These are phyloP conservation scores for Hormaphis cornu DNA, from an alignment of 1,140 invertebrate genomes.

Conservation along the genomic window DNA sequence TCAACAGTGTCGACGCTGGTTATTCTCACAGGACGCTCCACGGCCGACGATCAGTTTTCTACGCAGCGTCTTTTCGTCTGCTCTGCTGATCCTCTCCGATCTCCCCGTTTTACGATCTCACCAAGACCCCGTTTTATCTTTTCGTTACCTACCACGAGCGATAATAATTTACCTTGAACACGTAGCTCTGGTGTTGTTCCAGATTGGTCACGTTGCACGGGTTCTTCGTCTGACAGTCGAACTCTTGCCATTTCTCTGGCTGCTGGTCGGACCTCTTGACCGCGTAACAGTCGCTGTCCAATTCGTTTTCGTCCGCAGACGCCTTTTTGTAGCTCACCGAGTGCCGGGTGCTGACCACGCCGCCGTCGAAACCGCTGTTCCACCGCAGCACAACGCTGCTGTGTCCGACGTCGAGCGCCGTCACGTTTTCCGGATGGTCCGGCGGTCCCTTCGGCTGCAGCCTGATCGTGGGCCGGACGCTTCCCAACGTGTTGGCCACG, in stretches of 20 bases:
- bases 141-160: background rate
- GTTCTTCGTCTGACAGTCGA: constrained; percentile 71
- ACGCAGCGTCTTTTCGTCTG: too few species aligned
- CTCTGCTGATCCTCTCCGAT: too few species aligned
- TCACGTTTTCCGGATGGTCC: constrained; percentile 63
- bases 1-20: too few species aligned
- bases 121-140: background rate
- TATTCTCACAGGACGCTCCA: too few species aligned
- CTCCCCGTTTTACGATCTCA: background rate
- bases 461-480: constrained; percentile 63
- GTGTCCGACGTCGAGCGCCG: constrained; percentile 58
- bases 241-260: constrained; percentile 54
- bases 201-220: constrained; percentile 77
- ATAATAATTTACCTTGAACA: constrained; percentile 55
- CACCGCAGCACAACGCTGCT: constrained; percentile 68
- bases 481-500: constrained; percentile 63
- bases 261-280: constrained; percentile 52
- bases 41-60: too few species aligned
- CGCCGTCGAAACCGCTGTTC: constrained; percentile 84
- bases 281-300: constrained; percentile 38
- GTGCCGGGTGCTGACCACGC: constrained; percentile 71
- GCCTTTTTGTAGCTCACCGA: constrained; percentile 54
- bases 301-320: constrained; percentile 43
- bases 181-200: constrained; percentile 71
- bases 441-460: constrained; percentile 76